Evolutionary conservation across 2,888 invertebrate genomes (phyloP).

Genomic region (Choristoneura rosaceana): DNA sequence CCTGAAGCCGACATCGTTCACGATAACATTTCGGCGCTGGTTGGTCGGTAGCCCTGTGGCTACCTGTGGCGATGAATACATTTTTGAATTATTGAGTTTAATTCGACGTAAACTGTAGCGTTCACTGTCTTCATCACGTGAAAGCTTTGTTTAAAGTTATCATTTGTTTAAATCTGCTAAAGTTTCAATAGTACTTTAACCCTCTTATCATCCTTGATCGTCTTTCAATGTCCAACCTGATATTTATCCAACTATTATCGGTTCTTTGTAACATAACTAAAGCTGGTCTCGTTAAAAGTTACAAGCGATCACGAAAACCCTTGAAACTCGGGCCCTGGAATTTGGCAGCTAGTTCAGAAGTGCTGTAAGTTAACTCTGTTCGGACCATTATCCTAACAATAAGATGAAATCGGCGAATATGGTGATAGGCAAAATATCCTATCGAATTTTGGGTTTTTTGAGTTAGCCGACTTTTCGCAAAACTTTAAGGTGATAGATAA

Average conservation of each 20-base stretch:
- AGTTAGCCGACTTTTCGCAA: not conserved
- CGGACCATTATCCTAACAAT: constrained; percentile 76
- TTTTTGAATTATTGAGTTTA: not conserved
- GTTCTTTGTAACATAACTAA: constrained; percentile 71
- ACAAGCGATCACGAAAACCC: constrained; percentile 67
- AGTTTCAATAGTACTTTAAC: not conserved
- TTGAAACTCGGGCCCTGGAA: constrained; percentile 68
- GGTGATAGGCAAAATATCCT: constrained; percentile 30
- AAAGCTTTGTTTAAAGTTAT: not conserved
- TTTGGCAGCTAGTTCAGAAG: constrained; percentile 77
- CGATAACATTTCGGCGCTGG: too few species aligned
- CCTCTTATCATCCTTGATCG: constrained; percentile 6
- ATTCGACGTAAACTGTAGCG: not conserved
- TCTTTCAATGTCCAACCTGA: constrained; percentile 21
- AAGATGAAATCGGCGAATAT: constrained; percentile 69
- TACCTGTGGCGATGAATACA: too few species aligned
- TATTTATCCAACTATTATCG: constrained; percentile 60
- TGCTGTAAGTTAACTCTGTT: constrained; percentile 69
- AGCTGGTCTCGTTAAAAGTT: constrained; percentile 79
- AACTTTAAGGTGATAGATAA: not conserved
- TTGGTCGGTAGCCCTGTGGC: too few species aligned
- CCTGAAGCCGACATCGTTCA: too few species aligned
- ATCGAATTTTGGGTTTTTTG: constrained; percentile 3
- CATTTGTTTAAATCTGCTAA: not conserved
- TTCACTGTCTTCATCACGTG: not conserved